phyloP scores from a whole-genome alignment of 2,113 vertebrate genomes.

The Ceyx cyanopectus region DNA sequence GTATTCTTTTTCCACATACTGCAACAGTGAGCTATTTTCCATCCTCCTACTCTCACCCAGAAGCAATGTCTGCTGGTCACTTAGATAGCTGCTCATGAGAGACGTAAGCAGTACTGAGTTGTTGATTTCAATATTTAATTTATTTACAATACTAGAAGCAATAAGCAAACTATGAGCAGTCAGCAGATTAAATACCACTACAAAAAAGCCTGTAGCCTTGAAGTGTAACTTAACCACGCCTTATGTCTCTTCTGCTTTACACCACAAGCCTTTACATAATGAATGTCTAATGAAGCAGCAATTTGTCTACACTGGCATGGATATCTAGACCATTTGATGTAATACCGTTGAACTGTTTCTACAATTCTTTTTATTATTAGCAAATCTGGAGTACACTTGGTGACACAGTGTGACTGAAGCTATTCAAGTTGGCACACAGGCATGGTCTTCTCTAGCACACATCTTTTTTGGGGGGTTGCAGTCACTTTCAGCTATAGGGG shows the following conservation, averaged over 20 bases:
- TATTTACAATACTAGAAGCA: slow-evolving; percentile 49
- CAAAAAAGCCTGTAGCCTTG: slow-evolving; percentile 8
- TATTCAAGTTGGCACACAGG: neutral
- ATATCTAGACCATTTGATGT: neutral
- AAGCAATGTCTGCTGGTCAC: slow-evolving; percentile 56
- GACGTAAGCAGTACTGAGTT: slow-evolving; percentile 52
- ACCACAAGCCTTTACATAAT: neutral
- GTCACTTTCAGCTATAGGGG: neutral
- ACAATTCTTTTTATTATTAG: neutral
- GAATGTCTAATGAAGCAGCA: neutral
- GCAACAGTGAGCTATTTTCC: slow-evolving; percentile 52
- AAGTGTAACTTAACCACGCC: neutral
- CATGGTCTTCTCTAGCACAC: neutral
- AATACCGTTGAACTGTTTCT: neutral
- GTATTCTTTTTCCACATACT: slow-evolving; percentile 31
- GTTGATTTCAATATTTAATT: slow-evolving; percentile 64
- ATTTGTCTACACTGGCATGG: neutral
- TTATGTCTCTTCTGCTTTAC: neutral
- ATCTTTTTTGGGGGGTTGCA: neutral
- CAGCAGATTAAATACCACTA: neutral
- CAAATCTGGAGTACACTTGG: neutral
- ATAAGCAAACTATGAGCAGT: neutral
- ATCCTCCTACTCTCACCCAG: slow-evolving; percentile 45
- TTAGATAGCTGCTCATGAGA: slow-evolving; percentile 10
- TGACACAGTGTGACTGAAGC: neutral